Percentiles rank a stretch among this genome's conserved stretches.
These are phyloP conservation scores for Chesias legatella DNA, from an alignment of 2,888 invertebrate genomes.

Conservation along the genomic window DNA sequence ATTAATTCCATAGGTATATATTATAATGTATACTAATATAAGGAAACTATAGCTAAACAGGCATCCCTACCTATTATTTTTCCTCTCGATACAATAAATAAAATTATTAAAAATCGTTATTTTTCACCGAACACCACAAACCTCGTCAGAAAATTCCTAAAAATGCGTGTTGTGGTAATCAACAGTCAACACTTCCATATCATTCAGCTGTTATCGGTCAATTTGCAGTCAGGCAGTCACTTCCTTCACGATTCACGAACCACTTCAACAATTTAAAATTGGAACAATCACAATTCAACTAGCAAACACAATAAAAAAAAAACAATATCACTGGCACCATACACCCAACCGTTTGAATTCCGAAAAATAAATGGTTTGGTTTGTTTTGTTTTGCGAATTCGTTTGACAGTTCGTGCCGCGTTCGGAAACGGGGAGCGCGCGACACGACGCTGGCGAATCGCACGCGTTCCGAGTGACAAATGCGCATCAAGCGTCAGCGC, in stretches of 20 bases:
- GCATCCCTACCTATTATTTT: too few species aligned
- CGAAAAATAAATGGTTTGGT: slow-evolving; percentile 30
- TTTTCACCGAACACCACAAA: neutral
- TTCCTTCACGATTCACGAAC: slow-evolving; percentile 64
- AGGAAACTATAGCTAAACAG: too few species aligned
- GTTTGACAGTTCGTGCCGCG: slow-evolving; percentile 36
- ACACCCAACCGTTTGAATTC: slow-evolving; percentile 34
- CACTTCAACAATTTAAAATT: slow-evolving; percentile 34
- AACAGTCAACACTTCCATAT: slow-evolving; percentile 36
- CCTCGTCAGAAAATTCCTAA: slow-evolving; percentile 1
- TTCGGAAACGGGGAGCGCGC: slow-evolving; percentile 53
- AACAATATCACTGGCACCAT: slow-evolving; percentile 17
- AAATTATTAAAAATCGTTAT: too few species aligned
- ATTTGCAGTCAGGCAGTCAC: slow-evolving; percentile 38
- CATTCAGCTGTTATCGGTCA: slow-evolving; percentile 57
- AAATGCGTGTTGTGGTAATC: slow-evolving; percentile 21
- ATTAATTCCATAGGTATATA: too few species aligned
- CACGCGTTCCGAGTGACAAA: slow-evolving; percentile 72
- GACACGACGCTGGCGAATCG: slow-evolving; percentile 51
- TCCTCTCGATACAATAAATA: too few species aligned
- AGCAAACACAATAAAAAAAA: slow-evolving; percentile 17
- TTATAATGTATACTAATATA: too few species aligned
- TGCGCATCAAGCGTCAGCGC: slow-evolving; percentile 67
- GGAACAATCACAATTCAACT: slow-evolving; percentile 29
- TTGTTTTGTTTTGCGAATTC: slow-evolving; percentile 39